phyloP scores from a whole-genome alignment of 2,113 vertebrate genomes.

The Oryzias woworae region DNA sequence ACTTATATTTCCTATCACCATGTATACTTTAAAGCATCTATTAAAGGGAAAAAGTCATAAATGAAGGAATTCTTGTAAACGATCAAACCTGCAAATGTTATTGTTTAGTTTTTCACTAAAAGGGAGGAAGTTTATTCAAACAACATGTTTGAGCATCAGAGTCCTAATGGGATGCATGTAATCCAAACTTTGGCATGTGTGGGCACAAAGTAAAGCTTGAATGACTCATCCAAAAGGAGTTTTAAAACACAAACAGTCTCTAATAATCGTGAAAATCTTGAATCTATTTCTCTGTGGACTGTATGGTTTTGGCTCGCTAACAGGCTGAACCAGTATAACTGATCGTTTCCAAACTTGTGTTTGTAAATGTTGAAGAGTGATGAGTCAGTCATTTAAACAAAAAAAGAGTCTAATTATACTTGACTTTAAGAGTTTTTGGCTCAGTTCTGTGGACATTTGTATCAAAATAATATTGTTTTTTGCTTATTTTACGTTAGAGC shows the following conservation, averaged over 20 bases:
- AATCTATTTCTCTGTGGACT: neutral
- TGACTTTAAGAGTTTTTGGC: neutral
- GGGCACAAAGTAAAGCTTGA: neutral
- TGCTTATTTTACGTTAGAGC: neutral
- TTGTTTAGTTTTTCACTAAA: neutral
- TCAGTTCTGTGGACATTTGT: neutral
- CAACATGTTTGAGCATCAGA: slow-evolving; percentile 15
- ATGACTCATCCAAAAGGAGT: slow-evolving; percentile 17
- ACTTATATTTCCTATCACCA: slow-evolving; percentile 1
- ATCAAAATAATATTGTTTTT: neutral
- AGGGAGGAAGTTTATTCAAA: slow-evolving; percentile 5
- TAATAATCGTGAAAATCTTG: neutral
- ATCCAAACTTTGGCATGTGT: slow-evolving; percentile 26
- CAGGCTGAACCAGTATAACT: neutral
- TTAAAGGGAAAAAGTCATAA: neutral
- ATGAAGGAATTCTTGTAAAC: slow-evolving; percentile 5
- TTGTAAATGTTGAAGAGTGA: too few species aligned
- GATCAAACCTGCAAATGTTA: slow-evolving; percentile 5
- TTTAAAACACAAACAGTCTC: slow-evolving; percentile 3
- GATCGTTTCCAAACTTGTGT: neutral
- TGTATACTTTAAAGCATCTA: neutral
- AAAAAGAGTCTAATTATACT: too few species aligned
- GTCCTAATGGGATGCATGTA: neutral
- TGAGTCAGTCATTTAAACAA: too few species aligned
- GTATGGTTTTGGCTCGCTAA: slow-evolving; percentile 1